Base-by-base conservation (phyloP, 1,140 invertebrate species). In the Ladona fulva region DNA sequence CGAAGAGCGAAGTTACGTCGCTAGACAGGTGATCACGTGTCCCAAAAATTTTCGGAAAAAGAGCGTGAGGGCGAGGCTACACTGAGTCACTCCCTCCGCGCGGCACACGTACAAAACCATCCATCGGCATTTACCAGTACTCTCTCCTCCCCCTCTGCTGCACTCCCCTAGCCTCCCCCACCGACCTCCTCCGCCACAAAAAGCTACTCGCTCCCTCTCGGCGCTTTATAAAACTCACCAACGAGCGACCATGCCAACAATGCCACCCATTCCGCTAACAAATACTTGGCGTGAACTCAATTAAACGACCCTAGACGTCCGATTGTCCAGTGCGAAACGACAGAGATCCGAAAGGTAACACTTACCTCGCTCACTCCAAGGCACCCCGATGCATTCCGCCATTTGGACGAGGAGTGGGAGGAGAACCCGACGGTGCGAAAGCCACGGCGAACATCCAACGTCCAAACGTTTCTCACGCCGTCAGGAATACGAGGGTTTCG, bases 351-450 rank as follows among this genome's bases (percentile, higher is more conserved):
- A 16, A 12, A 16, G 12, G 52, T 12, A 1, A 22, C n/a, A 66
- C 52, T 66, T 66, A 66, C 52, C 52, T 66, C 52, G 52, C 52
- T 66, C 52, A 66, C 52, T 66, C 52, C 52, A 66, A 66, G 52
- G 52, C 14, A 66, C 52, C 3, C 52, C 52, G 52, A 66, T 66
- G 52, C 52, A 66, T 66, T 66, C 52, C 52, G 52, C 52, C 52
- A 66, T 66, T 66, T 66, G 52, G 52, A 66, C 52, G 3, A 66
- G 52, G 52, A 66, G 52, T 16, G n/a, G n/a, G 29, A 37, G 29
- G 29, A 5, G 29, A 37, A 37, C 29, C 29, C 29, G 29, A 19
- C 52, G 52, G 52, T 6, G 52, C 16, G n/a, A 22, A 66, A 66
- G 52, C 52, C 52, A 66, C 14, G 52, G 52, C 52, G 52, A 66